Evolutionary conservation across 2,888 invertebrate species (phyloP).

Genomic region (Globia sparganii): DNA sequence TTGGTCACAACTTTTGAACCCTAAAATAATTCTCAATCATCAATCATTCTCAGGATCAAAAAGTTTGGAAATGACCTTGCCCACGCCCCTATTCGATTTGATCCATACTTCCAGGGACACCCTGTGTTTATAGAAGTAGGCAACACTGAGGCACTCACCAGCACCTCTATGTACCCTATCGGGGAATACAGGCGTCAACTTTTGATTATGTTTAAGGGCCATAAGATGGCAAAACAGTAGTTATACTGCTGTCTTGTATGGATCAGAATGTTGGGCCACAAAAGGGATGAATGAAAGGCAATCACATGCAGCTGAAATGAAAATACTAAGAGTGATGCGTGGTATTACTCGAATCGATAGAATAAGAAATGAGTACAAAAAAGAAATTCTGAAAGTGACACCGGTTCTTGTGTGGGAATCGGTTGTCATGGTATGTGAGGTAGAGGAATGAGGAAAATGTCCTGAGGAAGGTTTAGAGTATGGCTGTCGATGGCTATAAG

Average conservation of each 20-base stretch:
- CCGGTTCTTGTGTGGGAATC: not conserved
- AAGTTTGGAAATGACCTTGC: too few species aligned
- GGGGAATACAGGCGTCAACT: not conserved
- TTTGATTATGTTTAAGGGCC: not conserved
- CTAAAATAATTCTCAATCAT: too few species aligned
- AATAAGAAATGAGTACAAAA: not conserved
- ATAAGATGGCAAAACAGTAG: not conserved
- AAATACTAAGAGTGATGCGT: not conserved
- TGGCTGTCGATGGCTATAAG: not conserved
- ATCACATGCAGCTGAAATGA: not conserved
- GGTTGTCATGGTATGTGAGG: not conserved
- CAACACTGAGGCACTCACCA: not conserved
- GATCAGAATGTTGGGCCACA: not conserved
- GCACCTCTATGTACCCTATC: too few species aligned
- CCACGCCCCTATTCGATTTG: too few species aligned
- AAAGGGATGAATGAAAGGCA: not conserved
- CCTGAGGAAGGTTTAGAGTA: not conserved
- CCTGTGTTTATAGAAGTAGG: not conserved
- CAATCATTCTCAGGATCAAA: too few species aligned
- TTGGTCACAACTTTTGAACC: too few species aligned
- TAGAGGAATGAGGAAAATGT: not conserved
- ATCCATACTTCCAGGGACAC: too few species aligned
- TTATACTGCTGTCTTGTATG: not conserved
- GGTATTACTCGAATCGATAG: too few species aligned
- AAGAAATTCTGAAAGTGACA: not conserved